Evolutionary conservation across 1,140 invertebrate genomes (phyloP).

Genomic region (Nixonia krombeini): DNA sequence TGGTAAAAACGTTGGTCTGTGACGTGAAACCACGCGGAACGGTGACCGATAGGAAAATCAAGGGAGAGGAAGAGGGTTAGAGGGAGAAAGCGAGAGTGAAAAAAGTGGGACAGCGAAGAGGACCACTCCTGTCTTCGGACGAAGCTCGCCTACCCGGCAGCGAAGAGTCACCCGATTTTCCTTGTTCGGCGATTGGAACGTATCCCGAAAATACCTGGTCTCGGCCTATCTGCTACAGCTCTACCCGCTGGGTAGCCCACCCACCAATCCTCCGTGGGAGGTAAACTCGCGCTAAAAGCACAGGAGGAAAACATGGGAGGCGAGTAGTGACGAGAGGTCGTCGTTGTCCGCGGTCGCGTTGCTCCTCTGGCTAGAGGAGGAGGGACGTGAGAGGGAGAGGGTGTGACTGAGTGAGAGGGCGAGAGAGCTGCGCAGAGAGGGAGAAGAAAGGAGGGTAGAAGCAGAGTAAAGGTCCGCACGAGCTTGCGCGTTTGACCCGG

Average conservation of each 20-base stretch:
- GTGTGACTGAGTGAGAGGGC: not conserved
- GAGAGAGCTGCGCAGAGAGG: slow-evolving; percentile 4
- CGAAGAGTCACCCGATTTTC: slow-evolving; percentile 12
- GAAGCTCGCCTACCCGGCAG: slow-evolving; percentile 23
- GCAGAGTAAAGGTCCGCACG: slow-evolving; percentile 9
- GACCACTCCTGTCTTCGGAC: not conserved
- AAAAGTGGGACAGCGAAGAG: not conserved
- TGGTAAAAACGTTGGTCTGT: not conserved
- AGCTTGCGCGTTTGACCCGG: slow-evolving; percentile 60
- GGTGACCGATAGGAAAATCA: not conserved
- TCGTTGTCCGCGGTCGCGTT: not conserved
- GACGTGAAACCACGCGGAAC: slow-evolving; percentile 2
- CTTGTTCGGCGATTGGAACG: slow-evolving; percentile 25
- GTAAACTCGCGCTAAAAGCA: not conserved
- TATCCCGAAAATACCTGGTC: slow-evolving; percentile 19
- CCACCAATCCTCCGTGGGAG: not conserved
- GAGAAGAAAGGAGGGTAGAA: slow-evolving; percentile 11
- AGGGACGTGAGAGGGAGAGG: not conserved
- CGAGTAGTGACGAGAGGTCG: not conserved
- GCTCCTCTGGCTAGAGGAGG: too few species aligned
- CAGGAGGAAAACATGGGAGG: not conserved
- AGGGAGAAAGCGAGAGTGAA: not conserved
- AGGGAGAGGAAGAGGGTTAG: not conserved
- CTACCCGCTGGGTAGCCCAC: not conserved
- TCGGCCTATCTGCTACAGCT: slow-evolving; percentile 7